These are phyloP conservation scores for Cisticola juncidis DNA, from an alignment of 2,113 vertebrate genomes.

Conservation along the genomic window DNA sequence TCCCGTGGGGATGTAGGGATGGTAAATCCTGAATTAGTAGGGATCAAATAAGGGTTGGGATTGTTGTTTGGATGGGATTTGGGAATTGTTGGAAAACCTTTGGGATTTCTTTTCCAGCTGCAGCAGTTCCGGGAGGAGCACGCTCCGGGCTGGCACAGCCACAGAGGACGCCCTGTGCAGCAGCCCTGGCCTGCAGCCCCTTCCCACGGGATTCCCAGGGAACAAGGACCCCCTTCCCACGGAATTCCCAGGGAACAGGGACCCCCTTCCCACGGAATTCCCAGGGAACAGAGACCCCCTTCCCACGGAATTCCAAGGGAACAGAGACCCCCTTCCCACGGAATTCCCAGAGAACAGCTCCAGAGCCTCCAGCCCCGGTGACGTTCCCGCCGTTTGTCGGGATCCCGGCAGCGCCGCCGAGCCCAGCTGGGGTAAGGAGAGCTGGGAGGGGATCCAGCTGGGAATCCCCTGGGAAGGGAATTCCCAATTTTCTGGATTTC, in stretches of 20 bases:
- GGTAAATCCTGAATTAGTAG: not conserved
- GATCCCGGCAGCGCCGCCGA: not conserved
- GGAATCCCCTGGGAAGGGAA: too few species aligned
- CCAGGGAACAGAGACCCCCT: not conserved
- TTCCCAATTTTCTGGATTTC: too few species aligned
- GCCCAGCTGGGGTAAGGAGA: not conserved
- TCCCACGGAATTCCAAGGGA: not conserved
- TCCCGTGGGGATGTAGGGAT: not conserved
- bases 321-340: not conserved
- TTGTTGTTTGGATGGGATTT: too few species aligned
- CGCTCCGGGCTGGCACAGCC: not conserved
- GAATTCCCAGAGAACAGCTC: not conserved
- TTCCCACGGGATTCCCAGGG: not conserved
- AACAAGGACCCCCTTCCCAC: not conserved
- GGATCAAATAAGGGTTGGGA: fast-evolving
- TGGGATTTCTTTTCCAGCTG: not conserved
- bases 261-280: not conserved
- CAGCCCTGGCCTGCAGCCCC: not conserved
- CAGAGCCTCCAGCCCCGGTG: not conserved
- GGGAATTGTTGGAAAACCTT: not conserved
- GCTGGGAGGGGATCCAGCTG: not conserved
- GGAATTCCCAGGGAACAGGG: not conserved
- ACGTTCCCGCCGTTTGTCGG: fast-evolving
- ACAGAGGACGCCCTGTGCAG: not conserved
- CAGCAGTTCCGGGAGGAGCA: not conserved